phyloP scores from a whole-genome alignment of 1,140 invertebrate genomes.

The Drosophila lini region DNA sequence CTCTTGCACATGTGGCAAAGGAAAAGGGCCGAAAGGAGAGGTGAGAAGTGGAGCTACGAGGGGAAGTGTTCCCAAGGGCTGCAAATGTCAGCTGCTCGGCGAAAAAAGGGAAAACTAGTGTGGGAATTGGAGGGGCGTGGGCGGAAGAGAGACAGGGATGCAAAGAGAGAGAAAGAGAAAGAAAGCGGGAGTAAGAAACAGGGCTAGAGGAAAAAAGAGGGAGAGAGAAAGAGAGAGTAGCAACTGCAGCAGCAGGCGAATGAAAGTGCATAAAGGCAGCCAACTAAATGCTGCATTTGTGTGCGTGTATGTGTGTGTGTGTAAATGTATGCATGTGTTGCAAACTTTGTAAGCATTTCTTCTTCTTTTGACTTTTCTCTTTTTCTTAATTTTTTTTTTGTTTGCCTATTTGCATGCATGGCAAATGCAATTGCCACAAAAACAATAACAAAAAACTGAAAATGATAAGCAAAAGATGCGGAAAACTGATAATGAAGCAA shows the following conservation, averaged over 20 bases:
- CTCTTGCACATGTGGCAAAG: constrained; percentile 8
- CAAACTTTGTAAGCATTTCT: constrained; percentile 45
- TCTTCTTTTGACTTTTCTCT: constrained; percentile 2
- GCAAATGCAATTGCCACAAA: constrained; percentile 18
- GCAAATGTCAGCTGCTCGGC: constrained; percentile 16
- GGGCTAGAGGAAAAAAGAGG: constrained; percentile 1
- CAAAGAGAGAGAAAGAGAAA: neutral
- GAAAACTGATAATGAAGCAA: constrained; percentile 51
- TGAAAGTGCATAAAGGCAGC: constrained; percentile 61
- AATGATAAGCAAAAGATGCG: constrained; percentile 64
- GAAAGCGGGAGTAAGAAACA: constrained; percentile 18
- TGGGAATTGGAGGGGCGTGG: neutral
- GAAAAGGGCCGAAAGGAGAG: constrained; percentile 2
- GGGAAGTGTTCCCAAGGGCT: constrained; percentile 18
- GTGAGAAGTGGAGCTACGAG: constrained; percentile 2
- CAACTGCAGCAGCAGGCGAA: constrained; percentile 33
- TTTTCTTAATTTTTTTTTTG: constrained; percentile 4
- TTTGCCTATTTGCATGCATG: constrained; percentile 47
- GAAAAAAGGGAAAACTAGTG: constrained; percentile 9
- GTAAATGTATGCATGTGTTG: neutral
- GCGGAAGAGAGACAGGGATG: neutral
- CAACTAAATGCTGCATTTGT: constrained; percentile 31
- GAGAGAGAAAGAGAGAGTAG: constrained; percentile 7
- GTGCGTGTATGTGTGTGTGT: constrained; percentile 18
- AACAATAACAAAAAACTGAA: constrained; percentile 23